phyloP scores from a whole-genome alignment of 2,113 vertebrate species.

The Macaca mulatta region DNA sequence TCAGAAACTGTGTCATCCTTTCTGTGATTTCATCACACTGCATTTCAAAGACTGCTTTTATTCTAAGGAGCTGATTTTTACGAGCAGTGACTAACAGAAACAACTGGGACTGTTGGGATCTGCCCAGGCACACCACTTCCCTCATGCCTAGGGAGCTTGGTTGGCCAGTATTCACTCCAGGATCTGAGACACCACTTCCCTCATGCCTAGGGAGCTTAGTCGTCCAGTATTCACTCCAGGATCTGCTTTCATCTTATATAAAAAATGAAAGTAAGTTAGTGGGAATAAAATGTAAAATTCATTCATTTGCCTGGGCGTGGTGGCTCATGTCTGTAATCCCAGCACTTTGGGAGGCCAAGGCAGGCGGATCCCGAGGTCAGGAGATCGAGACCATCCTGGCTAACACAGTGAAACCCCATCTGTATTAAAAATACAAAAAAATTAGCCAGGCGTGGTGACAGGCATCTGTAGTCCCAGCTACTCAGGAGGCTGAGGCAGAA shows the following conservation, averaged over 20 bases:
- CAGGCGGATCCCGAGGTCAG: too few relatives aligned
- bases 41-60: slow-evolving; percentile 46
- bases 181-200: not conserved
- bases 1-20: slow-evolving; percentile 39
- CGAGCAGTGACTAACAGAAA: slow-evolving; percentile 19
- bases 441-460: too few relatives aligned
- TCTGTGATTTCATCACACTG: slow-evolving; percentile 17
- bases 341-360: too few relatives aligned
- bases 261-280: not conserved
- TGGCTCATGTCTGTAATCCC: too few relatives aligned
- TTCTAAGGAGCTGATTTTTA: slow-evolving; percentile 19
- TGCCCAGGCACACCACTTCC: not conserved
- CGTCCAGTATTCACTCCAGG: not conserved
- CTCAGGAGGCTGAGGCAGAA: too few relatives aligned
- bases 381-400: too few relatives aligned
- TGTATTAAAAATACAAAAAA: too few relatives aligned
- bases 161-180: not conserved
- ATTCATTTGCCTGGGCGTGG: not conserved
- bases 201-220: not conserved
- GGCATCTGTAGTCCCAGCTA: too few relatives aligned
- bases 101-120: not conserved
- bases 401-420: too few relatives aligned
- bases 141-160: not conserved
- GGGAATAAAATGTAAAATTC: not conserved
- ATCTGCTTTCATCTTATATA: not conserved